These are phyloP conservation scores for Dysidea cf. avara DNA, from an alignment of 37 sponge, comb jelly and placozoan genomes.

Conservation along the genomic window DNA sequence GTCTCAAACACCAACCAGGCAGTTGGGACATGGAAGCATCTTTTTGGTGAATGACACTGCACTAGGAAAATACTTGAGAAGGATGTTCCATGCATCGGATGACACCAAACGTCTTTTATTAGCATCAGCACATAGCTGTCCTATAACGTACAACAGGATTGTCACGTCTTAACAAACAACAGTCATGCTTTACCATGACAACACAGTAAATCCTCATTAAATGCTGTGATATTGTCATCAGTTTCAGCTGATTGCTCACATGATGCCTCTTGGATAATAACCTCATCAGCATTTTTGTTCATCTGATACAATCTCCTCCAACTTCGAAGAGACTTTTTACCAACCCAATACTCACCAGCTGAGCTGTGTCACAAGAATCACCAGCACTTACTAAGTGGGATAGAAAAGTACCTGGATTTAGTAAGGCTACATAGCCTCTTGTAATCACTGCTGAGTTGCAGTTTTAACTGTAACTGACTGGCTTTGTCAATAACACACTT, in stretches of 20 bases:
- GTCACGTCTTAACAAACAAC: too few relatives aligned
- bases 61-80: not conserved
- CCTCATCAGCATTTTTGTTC: not conserved
- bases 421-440: not conserved
- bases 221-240: too few relatives aligned
- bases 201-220: slow-evolving; percentile 6
- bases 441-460: not conserved
- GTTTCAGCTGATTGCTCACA: too few relatives aligned
- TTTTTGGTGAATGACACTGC: not conserved
- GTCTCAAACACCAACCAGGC: too few relatives aligned
- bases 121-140: not conserved
- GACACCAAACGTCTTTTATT: not conserved
- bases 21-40: too few relatives aligned
- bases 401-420: not conserved
- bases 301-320: slow-evolving; percentile 21
- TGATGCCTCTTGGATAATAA: not conserved
- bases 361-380: slow-evolving; percentile 3
- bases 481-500: not conserved
- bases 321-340: slow-evolving; percentile 18
- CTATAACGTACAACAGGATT: not conserved
- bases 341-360: slow-evolving; percentile 48
- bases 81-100: not conserved
- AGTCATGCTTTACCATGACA: not conserved
- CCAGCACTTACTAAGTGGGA: too few relatives aligned
- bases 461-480: not conserved